phyloP scores from a whole-genome alignment of 2,888 invertebrate species.

The Halictus quadricinctus region DNA sequence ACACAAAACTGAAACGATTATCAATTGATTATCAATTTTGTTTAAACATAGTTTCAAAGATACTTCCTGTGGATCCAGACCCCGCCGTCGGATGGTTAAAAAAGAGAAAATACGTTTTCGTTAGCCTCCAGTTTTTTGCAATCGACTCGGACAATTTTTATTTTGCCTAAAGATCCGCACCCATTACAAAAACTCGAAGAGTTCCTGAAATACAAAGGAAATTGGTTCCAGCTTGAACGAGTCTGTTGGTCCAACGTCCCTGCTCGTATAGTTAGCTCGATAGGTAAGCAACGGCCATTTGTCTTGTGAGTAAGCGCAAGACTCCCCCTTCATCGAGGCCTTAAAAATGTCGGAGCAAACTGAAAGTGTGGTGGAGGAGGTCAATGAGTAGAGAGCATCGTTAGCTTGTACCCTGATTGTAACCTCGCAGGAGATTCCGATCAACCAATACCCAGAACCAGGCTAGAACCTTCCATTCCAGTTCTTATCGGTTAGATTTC shows the following conservation, averaged over 20 bases:
- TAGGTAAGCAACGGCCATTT: neutral
- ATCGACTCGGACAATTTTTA: neutral
- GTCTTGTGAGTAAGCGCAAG: neutral
- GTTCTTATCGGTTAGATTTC: slow-evolving; percentile 3
- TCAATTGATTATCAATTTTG: neutral
- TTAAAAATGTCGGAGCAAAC: neutral
- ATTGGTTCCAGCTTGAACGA: neutral
- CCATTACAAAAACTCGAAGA: neutral
- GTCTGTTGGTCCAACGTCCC: neutral
- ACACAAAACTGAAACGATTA: no score
- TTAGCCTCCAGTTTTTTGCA: neutral
- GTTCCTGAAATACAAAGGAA: neutral
- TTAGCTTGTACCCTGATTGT: neutral
- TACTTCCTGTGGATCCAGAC: no score
- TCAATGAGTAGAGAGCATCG: neutral
- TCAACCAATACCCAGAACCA: neutral
- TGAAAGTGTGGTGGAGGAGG: neutral
- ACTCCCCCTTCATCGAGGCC: no score
- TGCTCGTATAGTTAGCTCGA: neutral
- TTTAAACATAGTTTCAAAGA: neutral
- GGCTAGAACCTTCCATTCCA: neutral
- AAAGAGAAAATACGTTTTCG: neutral
- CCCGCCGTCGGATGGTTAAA: no score
- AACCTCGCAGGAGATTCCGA: neutral
- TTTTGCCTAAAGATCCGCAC: neutral